Percentiles rank a stretch among this genome's conserved stretches.
Conservation (phyloP, 2,113 vertebrate genomes). For the Ahaetulla prasina region DNA sequence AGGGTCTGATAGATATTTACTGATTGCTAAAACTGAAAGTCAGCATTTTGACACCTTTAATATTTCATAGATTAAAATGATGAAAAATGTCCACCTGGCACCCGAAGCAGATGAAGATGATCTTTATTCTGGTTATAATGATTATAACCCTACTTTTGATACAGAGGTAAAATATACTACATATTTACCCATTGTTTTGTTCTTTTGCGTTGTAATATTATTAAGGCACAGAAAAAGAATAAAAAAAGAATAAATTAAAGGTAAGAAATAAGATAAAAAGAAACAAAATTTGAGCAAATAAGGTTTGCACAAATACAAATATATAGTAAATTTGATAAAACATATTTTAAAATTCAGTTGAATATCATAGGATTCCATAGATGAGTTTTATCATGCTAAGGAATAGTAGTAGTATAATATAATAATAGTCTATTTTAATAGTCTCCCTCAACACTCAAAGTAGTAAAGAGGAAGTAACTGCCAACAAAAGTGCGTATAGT, state of each 20-base stretch:
- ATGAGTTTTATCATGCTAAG: neutral
- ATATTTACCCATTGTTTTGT: neutral
- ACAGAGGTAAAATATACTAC: constrained; percentile 76
- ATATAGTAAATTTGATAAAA: neutral
- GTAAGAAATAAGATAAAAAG: neutral
- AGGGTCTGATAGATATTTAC: neutral
- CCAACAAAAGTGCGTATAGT: no score
- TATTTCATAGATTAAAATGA: constrained; percentile 67
- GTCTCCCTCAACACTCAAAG: neutral
- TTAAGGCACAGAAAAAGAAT: neutral
- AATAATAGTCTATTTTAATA: neutral
- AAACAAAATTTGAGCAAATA: neutral
- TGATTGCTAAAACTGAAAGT: neutral
- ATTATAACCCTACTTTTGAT: constrained; percentile 92
- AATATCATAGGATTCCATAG: neutral
- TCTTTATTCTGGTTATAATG: constrained; percentile 96
- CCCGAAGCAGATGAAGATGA: constrained; percentile 87
- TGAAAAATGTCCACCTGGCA: constrained; percentile 85
- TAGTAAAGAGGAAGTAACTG: neutral
- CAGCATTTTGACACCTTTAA: constrained; percentile 1
- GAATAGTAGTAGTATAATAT: neutral
- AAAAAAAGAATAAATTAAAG: neutral
- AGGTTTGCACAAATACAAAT: neutral
- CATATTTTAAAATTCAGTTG: neutral
- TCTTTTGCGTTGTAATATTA: neutral